Base-by-base conservation (phyloP, 2,113 vertebrate species). In the Sapayoa aenigma region DNA sequence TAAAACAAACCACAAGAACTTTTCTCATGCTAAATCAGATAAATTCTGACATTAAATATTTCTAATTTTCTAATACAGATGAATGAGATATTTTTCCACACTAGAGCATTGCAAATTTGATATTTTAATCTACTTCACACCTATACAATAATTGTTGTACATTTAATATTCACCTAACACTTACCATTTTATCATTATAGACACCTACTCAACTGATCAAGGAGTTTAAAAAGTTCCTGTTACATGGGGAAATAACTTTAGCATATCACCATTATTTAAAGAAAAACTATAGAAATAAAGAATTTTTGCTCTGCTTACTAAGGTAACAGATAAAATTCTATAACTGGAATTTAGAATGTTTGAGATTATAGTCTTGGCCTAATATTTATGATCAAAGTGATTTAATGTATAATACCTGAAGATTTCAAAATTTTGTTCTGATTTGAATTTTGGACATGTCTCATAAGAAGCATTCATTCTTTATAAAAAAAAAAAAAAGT, bases 91-190 rank as follows among this genome's bases (percentile, higher is more conserved):
- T 42, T 66, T 95, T 94, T 85, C 44, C 30, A 72, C 33, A 75
- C 55, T 9, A 91, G 14, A 87, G 4, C 33, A 79, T 5, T 75
- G 35, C 9, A 85, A 50, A 50, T 81, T 67, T 89, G 25, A 4
- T 77, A 69, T 87, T 93, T 94, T 87, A 87, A 87, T 81, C 39
- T 85, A 63, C 27, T 75, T 91, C 37, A 71, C 47, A 92, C 88
- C 78, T 68, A 87, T 78, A 67, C 62, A 31, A 5, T 72, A 68
- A 93, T 87, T 49, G 59, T 78, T 63, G 58, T 59, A 67, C 13
- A 52, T 86, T 80, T 80, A 65, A 75, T 42, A 65, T 50, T 63
- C 21, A 42, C 42, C 50, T 81, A 72, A 75, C 42, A 82, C 33
- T 52, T 91, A 78, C 27, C 3, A 56, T 69, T 85, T 95, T 63